Evolutionary conservation across 1,140 invertebrate genomes (phyloP).

Genomic region (Drosophila guanche): DNA sequence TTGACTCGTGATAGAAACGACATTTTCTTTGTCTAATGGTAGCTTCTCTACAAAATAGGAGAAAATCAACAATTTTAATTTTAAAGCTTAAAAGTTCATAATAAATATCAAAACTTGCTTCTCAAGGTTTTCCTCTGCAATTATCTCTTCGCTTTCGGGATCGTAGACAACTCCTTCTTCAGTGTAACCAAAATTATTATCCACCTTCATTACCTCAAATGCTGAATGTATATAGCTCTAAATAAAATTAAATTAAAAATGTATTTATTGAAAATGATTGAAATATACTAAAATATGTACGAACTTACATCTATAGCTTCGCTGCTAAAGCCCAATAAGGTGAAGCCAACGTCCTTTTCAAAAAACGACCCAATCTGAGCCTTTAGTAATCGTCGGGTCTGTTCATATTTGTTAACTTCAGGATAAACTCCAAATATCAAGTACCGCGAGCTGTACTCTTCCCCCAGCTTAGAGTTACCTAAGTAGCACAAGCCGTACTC

Average conservation of each 20-base stretch:
- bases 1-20: slow-evolving; percentile 86
- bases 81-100: not conserved
- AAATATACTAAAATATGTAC: not conserved
- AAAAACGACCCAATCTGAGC: slow-evolving; percentile 57
- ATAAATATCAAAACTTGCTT: slow-evolving; percentile 16
- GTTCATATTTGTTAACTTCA: slow-evolving; percentile 34
- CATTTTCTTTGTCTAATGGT: slow-evolving; percentile 79
- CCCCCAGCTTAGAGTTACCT: slow-evolving; percentile 56
- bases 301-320: slow-evolving; percentile 56
- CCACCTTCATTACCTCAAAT: slow-evolving; percentile 85
- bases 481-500: slow-evolving; percentile 79
- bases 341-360: slow-evolving; percentile 56
- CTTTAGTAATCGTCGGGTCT: not conserved
- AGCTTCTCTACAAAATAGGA: slow-evolving; percentile 39
- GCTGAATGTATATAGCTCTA: slow-evolving; percentile 85
- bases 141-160: slow-evolving; percentile 57
- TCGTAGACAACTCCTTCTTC: slow-evolving; percentile 61
- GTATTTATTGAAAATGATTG: not conserved
- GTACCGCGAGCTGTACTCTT: slow-evolving; percentile 61
- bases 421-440: slow-evolving; percentile 65
- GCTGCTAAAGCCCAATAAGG: slow-evolving; percentile 40
- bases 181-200: slow-evolving; percentile 81
- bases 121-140: slow-evolving; percentile 61
- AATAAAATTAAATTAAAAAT: not conserved
- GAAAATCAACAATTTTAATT: not conserved